Conservation (phyloP, 30 jellyfish, hydroid and myxozoan genomes). For the Haliclystus octoradiatus region DNA sequence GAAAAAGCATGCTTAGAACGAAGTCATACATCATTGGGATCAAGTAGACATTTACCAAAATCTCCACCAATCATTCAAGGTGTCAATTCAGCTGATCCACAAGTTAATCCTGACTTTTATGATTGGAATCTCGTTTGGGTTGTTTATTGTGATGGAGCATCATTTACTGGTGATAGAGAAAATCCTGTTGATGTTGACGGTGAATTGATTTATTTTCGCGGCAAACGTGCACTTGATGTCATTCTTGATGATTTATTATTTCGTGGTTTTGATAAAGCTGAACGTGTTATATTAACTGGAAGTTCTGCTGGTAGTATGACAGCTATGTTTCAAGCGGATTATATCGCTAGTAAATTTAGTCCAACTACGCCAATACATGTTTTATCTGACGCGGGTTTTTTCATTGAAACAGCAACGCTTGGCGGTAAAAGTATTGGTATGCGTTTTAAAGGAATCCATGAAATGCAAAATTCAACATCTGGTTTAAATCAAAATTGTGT, state of each 20-base stretch:
- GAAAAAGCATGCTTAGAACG: slow-evolving; percentile 89
- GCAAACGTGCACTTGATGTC: slow-evolving; percentile 78
- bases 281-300: slow-evolving; percentile 88
- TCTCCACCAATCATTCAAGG: slow-evolving; percentile 99
- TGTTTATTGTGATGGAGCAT: slow-evolving; percentile 98
- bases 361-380: slow-evolving; percentile 92
- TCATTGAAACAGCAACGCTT: slow-evolving; percentile 91
- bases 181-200: slow-evolving; percentile 74
- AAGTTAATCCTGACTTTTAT: slow-evolving; percentile 85
- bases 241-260: slow-evolving; percentile 42
- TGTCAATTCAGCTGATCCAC: slow-evolving; percentile 83
- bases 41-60: slow-evolving; percentile 78
- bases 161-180: slow-evolving; percentile 96
- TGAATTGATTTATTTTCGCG: slow-evolving; percentile 73
- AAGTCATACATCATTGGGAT: slow-evolving; percentile 91
- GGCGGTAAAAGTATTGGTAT: slow-evolving; percentile 92
- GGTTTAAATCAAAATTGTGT: slow-evolving; percentile 86
- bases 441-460: slow-evolving; percentile 62
- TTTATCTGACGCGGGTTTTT: slow-evolving; percentile 96
- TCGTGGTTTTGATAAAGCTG: slow-evolving; percentile 80
- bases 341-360: slow-evolving; percentile 65
- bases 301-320: slow-evolving; percentile 99
- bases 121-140: slow-evolving; percentile 99
- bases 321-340: slow-evolving; percentile 94
- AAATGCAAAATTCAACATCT: slow-evolving; percentile 81